These are phyloP conservation scores for Microcebus murinus DNA, from an alignment of 2,113 vertebrate genomes.

Conservation along the genomic window DNA sequence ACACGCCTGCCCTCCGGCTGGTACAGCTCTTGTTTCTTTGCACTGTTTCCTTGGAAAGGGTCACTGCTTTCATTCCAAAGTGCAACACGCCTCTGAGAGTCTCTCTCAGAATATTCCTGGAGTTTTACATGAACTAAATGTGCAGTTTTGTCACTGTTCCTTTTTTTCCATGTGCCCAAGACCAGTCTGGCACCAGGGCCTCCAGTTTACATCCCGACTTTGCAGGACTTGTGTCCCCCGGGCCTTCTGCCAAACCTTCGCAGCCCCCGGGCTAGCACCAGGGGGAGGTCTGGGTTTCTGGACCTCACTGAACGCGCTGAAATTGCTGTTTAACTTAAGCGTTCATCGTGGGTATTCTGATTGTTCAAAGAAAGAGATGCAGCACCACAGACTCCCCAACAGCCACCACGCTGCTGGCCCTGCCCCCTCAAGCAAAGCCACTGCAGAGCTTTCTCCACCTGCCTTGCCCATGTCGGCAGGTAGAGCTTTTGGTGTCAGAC, in stretches of 20 bases:
- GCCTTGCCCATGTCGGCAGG: neutral
- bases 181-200: constrained; percentile 81
- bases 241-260: constrained; percentile 35
- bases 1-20: constrained; percentile 16
- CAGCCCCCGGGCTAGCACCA: constrained; percentile 46
- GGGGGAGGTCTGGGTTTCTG: neutral
- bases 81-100: neutral
- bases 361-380: neutral
- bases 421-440: constrained; percentile 55
- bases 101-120: constrained; percentile 54
- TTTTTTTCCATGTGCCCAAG: constrained; percentile 79
- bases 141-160: constrained; percentile 18
- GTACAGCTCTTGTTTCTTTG: neutral
- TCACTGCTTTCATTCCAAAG: constrained; percentile 73
- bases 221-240: constrained; percentile 59
- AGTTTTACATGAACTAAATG: constrained; percentile 55
- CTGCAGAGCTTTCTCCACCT: neutral
- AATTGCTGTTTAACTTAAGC: neutral
- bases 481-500: constrained; percentile 43
- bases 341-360: fast-evolving
- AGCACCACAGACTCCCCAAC: neutral
- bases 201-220: constrained; percentile 64
- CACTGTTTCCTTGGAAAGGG: constrained; percentile 61
- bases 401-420: fast-evolving
- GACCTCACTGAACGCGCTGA: neutral